Evolutionary conservation across 2,888 invertebrate genomes (phyloP).

Genomic region (Autographa gamma): DNA sequence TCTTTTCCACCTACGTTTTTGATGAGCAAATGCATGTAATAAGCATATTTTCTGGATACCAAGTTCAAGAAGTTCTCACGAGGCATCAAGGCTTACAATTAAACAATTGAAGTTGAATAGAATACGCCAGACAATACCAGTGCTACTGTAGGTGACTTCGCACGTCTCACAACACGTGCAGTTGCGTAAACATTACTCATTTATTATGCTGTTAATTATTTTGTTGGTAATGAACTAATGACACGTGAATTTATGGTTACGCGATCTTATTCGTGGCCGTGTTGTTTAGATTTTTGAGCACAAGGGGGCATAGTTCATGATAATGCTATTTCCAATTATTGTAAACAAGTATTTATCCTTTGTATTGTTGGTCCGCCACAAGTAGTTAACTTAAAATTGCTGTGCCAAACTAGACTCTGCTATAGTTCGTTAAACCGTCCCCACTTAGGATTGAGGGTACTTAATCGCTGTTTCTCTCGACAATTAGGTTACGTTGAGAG

Average conservation of each 20-base stretch:
- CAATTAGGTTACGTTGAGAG: conserved; percentile 22
- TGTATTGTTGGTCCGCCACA: neutral
- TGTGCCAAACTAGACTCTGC: neutral
- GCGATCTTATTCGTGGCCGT: conserved; percentile 18
- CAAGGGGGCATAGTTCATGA: neutral
- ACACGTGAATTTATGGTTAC: conserved; percentile 10
- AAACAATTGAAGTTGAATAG: conserved; percentile 2
- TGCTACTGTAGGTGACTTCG: conserved; percentile 1
- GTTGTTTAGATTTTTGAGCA: neutral
- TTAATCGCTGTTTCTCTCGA: conserved; percentile 24
- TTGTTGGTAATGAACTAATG: neutral
- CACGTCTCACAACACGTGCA: conserved; percentile 34
- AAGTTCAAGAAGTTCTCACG: conserved; percentile 4
- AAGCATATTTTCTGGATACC: neutral
- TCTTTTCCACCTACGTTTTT: neutral
- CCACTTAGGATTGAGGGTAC: conserved; percentile 13
- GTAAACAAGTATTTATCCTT: neutral
- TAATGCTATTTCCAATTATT: neutral
- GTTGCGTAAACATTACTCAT: conserved; percentile 28
- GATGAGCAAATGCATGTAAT: neutral
- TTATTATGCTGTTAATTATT: conserved; percentile 19
- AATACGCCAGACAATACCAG: neutral
- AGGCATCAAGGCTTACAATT: neutral
- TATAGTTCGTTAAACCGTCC: neutral
- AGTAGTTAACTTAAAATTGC: neutral